Base-by-base conservation (phyloP, 2,797 vertebrate species). In the Echiichthys vipera region DNA sequence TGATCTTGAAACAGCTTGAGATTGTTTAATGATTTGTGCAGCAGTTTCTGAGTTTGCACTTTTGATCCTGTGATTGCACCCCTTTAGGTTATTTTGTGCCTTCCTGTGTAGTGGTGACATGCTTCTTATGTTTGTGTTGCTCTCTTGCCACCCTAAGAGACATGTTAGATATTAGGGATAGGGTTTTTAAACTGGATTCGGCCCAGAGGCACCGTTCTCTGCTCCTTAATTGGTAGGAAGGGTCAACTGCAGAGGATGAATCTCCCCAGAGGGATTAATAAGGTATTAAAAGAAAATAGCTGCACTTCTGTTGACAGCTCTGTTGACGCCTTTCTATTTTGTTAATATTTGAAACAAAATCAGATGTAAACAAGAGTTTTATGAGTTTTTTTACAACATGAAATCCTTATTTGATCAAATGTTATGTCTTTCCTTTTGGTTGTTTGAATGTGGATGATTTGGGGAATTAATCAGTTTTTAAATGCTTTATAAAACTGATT, bases 11-110 rank as follows among this genome's bases (percentile, higher is more conserved):
- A 61, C 59, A 73, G 61, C 50, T 56, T 7, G 24, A 65, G 36
- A 61, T 42, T 53, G 55, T 70, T 79, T 82, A 8, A 64, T 36
- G n/a, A n/a, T 80, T 75, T 53, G 56, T 78, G 69, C 57, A 69
- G 66, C 71, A 81, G 45, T 80, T 70, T 75, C 13, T 58, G 53
- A 46, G 42, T 75, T 62, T 66, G 30, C 43, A 61, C 30, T 58
- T 54, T 58, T 59, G 30, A 57, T 55, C 15, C 13, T 49, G 45
- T 72, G 58, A 65, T 39, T 78, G 66, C 62, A 80, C 7, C 36
- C 34, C 32, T 61, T 49, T 12, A 36, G 65, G 36, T 34, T 24
- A 34, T 24, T 8, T 29, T n/a, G 64, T 58, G 71, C 58, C 40
- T 80, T 54, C 80, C 29, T 54, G 50, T 64, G 20, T 25, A 45